A percentile compares a stretch with the other conserved stretches of the same genome.
Evolutionary conservation across 2,888 invertebrate genomes (phyloP).

Genomic region (Zhuqinia jingwanae): DNA sequence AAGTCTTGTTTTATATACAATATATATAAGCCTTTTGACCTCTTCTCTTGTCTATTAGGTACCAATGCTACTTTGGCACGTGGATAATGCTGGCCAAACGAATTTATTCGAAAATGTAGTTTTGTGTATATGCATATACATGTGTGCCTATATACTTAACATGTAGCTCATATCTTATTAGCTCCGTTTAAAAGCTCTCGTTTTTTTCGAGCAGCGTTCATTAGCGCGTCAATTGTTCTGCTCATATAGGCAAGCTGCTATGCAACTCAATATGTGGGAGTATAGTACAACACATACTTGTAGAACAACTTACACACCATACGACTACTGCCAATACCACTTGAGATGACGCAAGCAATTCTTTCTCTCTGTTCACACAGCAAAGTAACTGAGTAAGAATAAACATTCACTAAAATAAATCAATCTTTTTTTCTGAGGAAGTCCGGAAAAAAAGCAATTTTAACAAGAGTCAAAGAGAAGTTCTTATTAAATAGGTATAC

Average conservation of each 20-base stretch:
- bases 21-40: constrained; percentile 42
- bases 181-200: constrained; percentile 9
- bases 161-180: not conserved
- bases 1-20: not conserved
- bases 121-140: too few relatives aligned
- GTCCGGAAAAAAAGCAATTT: constrained; percentile 32
- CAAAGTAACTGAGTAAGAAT: not conserved
- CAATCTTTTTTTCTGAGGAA: constrained; percentile 9
- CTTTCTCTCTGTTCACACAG: not conserved
- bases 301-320: not conserved
- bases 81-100: constrained; percentile 47
- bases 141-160: not conserved
- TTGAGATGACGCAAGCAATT: constrained; percentile 39
- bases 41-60: constrained; percentile 20
- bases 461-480: constrained; percentile 9
- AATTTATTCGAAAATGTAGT: too few relatives aligned
- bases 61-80: constrained; percentile 42
- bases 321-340: not conserved
- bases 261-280: constrained; percentile 26
- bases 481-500: not conserved
- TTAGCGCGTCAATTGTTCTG: constrained; percentile 54
- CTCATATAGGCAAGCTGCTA: not conserved
- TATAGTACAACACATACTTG: too few relatives aligned
- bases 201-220: constrained; percentile 27
- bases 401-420: constrained; percentile 32